A percentile compares a stretch with the other conserved stretches of the same genome.
phyloP scores from a whole-genome alignment of 2,113 vertebrate genomes.

The Prochilodus magdalenae region DNA sequence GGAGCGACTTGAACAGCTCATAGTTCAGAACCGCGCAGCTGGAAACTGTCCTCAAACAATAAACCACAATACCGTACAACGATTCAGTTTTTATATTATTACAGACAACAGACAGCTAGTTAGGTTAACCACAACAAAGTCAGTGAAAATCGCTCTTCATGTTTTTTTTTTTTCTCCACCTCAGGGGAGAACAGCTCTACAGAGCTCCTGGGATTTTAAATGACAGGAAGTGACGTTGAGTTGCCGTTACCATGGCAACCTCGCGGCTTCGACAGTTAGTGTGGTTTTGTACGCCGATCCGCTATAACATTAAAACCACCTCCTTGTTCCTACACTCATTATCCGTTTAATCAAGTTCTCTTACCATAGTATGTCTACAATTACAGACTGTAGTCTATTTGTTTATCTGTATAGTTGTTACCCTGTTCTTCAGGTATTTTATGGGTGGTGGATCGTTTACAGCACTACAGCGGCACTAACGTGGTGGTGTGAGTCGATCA shows the following conservation, averaged over 20 bases:
- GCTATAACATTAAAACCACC: no score
- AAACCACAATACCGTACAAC: neutral
- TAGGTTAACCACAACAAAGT: slow-evolving; percentile 4
- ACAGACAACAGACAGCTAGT: neutral
- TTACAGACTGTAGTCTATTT: no score
- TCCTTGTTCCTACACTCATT: no score
- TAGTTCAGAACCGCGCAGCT: slow-evolving; percentile 58
- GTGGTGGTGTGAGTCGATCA: no score
- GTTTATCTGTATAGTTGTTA: no score
- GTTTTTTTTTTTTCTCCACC: slow-evolving; percentile 43
- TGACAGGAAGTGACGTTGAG: slow-evolving; percentile 74
- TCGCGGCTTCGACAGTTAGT: neutral
- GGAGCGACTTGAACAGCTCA: slow-evolving; percentile 58
- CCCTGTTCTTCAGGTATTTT: no score
- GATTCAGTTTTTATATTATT: neutral
- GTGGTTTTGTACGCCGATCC: no score
- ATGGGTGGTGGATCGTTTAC: no score
- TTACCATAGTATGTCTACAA: no score
- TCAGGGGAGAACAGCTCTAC: slow-evolving; percentile 31
- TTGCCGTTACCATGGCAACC: slow-evolving; percentile 70
- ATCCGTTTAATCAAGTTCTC: no score
- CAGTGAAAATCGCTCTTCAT: neutral
- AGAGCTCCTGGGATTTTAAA: slow-evolving; percentile 62
- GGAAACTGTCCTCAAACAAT: no score
- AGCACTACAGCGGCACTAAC: no score